Conservation (phyloP, 2,797 vertebrate species). For the Rhinatrema bivittatum region DNA sequence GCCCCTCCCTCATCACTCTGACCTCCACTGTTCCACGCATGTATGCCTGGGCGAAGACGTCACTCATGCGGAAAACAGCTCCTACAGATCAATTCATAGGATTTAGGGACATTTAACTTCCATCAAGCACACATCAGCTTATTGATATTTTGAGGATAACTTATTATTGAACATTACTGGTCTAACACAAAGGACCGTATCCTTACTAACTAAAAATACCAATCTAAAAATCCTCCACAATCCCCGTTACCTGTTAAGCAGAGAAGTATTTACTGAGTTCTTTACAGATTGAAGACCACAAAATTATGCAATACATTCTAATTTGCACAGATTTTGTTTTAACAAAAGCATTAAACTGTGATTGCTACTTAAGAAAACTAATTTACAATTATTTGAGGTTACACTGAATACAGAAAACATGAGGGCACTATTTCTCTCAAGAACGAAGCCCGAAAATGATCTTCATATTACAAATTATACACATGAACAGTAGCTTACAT, state of each 20-base stretch:
- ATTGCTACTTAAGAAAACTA: too few species aligned
- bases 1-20: conserved; percentile 54
- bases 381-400: too few species aligned
- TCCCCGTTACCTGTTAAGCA: conserved; percentile 25
- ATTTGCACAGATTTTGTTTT: neutral
- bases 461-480: too few species aligned
- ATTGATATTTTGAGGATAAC: conserved; percentile 45
- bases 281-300: conserved; percentile 50
- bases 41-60: conserved; percentile 50
- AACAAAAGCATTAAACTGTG: too few species aligned
- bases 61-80: conserved; percentile 65
- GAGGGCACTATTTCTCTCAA: too few species aligned
- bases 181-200: conserved; percentile 20
- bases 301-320: conserved; percentile 33
- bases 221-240: conserved; percentile 28
- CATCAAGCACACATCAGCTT: conserved; percentile 43
- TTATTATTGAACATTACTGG: conserved; percentile 43
- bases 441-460: too few species aligned
- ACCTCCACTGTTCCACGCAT: conserved; percentile 57
- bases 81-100: conserved; percentile 59
- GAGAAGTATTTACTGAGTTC: conserved; percentile 39
- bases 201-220: conserved; percentile 5
- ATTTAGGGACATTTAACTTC: conserved; percentile 63
- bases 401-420: too few species aligned
- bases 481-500: too few species aligned